Base-by-base conservation (phyloP, 2,888 invertebrate genomes). In the Lomographa bimaculata region DNA sequence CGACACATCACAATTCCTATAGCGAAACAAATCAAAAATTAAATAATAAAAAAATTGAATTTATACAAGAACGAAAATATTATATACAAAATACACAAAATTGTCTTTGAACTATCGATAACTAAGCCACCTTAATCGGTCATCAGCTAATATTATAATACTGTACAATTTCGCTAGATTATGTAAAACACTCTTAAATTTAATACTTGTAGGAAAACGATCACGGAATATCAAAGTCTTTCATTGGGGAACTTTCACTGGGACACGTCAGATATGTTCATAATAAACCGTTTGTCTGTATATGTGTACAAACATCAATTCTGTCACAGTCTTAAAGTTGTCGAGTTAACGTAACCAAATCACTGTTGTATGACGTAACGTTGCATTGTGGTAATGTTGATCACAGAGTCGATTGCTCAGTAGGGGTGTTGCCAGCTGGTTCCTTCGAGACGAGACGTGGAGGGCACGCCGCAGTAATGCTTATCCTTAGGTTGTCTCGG, bases 51-150 rank as follows among this genome's bases (percentile, higher is more conserved):
- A 64, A 61, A 58, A 55, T 60, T 55, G 9, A 16, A 79, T 81
- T 65, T 87, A 78, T 83, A 87, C 83, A 89, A 83, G 84, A 89
- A 89, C 85, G 10, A 71, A 68, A 85, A 71, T 60, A 53, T 56
- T 87, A 87, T 89, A 71, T 87, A 89, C 87, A 87, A 83, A 79
- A 87, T 85, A 87, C 82, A 87, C 82, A 87, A 74, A 69, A 64
- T 52, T 54, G 46, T 54, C 62, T 71, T 77, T 78, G 77, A 84
- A 81, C 79, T 76, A 76, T 81, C 72, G 74, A 78, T 84, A 73
- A 70, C 61, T 74, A 85, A 81, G 73, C 69, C 76, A 73, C 74
- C 70, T 70, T 34, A 29, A 24, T 7, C 27, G 81, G 71, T 74
- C 67, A 78, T 79, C 80, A 80, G 59, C 71, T 79, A 72, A 73